Evolutionary conservation across 2,888 invertebrate species (phyloP).

Genomic region (Oxycera nigricornis): DNA sequence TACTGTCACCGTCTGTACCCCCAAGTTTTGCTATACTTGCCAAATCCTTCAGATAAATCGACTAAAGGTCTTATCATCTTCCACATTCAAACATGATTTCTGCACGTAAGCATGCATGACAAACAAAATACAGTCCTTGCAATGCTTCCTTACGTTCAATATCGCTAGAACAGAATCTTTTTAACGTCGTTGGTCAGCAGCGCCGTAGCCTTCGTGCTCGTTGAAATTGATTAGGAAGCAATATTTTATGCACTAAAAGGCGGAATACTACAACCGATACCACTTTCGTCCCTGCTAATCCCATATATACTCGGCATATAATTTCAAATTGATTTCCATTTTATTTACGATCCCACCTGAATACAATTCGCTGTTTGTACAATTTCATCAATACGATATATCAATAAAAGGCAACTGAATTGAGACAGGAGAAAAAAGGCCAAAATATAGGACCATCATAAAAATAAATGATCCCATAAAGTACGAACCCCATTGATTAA

Average conservation of each 20-base stretch:
- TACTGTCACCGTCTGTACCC: too few relatives aligned
- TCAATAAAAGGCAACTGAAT: not conserved
- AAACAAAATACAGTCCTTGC: conserved; percentile 1
- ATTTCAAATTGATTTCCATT: conserved; percentile 38
- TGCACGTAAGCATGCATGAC: not conserved
- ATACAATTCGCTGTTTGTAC: not conserved
- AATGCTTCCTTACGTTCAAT: not conserved
- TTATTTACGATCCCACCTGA: conserved; percentile 38
- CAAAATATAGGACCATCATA: conserved; percentile 34
- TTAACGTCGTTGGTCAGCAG: not conserved
- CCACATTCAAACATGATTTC: conserved; percentile 1
- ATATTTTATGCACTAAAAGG: not conserved
- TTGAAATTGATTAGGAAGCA: conserved; percentile 13
- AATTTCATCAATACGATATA: conserved; percentile 24
- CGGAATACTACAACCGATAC: not conserved
- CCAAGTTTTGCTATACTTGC: too few relatives aligned
- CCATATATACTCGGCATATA: not conserved
- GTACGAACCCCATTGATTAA: conserved; percentile 33
- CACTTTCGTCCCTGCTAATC: not conserved
- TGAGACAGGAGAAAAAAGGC: not conserved
- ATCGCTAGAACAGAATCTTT: too few relatives aligned
- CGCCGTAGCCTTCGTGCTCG: not conserved
- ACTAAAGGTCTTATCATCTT: not conserved
- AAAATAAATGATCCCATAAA: conserved; percentile 39
- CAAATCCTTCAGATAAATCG: too few relatives aligned